Evolutionary conservation across 2,797 vertebrate species (phyloP).

Genomic region (Melanotaenia trifasciata): DNA sequence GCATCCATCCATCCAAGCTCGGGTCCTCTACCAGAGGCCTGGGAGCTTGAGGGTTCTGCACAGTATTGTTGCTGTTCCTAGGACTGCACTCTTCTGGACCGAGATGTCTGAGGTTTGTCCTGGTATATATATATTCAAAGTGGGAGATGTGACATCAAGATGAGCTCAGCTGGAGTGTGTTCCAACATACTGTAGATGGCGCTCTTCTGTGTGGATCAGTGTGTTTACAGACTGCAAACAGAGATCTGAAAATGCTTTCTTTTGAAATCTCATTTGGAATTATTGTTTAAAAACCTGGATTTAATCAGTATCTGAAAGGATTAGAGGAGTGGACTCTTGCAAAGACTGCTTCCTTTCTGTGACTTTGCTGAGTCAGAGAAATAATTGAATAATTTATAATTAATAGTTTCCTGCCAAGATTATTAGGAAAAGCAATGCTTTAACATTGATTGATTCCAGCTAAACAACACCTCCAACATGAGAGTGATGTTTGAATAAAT

Average conservation of each 20-base stretch:
- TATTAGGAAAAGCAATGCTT: neutral
- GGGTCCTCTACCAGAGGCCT: too few relatives aligned
- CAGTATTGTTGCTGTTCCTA: too few relatives aligned
- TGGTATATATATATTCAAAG: too few relatives aligned
- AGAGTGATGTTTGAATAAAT: neutral
- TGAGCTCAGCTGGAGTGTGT: too few relatives aligned
- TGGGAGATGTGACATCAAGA: too few relatives aligned
- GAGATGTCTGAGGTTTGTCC: too few relatives aligned
- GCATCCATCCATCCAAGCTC: too few relatives aligned
- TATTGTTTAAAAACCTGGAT: neutral
- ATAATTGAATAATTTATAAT: neutral
- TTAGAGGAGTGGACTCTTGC: too few relatives aligned
- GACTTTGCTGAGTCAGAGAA: neutral
- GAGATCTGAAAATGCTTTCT: neutral
- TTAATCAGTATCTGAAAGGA: neutral
- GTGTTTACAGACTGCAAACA: slow-evolving; percentile 1
- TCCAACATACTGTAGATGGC: too few relatives aligned
- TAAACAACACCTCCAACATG: neutral
- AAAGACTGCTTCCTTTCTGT: neutral
- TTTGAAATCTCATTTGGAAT: neutral
- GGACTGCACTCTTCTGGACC: too few relatives aligned
- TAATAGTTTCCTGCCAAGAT: neutral
- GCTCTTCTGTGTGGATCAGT: neutral
- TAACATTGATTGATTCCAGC: neutral
- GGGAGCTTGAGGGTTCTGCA: too few relatives aligned